Percentiles rank a stretch among this genome's conserved stretches.
Evolutionary conservation across 2,888 invertebrate species (phyloP).

Genomic region (Marasmarcha lunaedactyla): DNA sequence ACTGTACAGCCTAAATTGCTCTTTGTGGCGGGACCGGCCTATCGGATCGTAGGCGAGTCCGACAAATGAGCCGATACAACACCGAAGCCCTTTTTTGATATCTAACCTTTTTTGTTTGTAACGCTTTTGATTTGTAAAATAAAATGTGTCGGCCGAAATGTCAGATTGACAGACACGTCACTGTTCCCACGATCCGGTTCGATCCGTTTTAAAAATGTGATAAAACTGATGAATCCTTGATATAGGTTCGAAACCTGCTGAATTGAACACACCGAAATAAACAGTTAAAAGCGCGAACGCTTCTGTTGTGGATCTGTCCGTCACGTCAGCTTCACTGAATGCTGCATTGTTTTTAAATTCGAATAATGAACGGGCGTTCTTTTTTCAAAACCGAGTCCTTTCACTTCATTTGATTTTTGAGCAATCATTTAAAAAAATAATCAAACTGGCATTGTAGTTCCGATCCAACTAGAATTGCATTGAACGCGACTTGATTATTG

Average conservation of each 20-base stretch:
- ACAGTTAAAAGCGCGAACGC: slow-evolving; percentile 41
- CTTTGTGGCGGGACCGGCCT: slow-evolving; percentile 39
- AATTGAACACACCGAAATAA: slow-evolving; percentile 40
- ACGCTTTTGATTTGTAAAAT: background rate
- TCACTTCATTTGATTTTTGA: slow-evolving; percentile 57
- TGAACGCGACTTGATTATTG: slow-evolving; percentile 18
- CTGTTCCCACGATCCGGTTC: slow-evolving; percentile 32
- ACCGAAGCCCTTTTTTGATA: slow-evolving; percentile 13
- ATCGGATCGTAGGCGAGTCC: slow-evolving; percentile 40
- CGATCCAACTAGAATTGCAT: slow-evolving; percentile 27
- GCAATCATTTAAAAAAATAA: slow-evolving; percentile 28
- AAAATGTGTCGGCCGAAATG: slow-evolving; percentile 22
- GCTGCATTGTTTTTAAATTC: slow-evolving; percentile 61
- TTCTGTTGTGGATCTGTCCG: slow-evolving; percentile 38
- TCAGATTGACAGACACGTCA: slow-evolving; percentile 26
- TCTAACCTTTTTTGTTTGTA: slow-evolving; percentile 3
- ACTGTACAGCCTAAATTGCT: slow-evolving; percentile 59
- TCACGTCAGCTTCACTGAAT: slow-evolving; percentile 55
- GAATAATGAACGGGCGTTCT: slow-evolving; percentile 48
- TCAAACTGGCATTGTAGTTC: slow-evolving; percentile 20
- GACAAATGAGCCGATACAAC: slow-evolving; percentile 6
- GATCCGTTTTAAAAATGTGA: slow-evolving; percentile 36
- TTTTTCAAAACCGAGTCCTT: slow-evolving; percentile 52
- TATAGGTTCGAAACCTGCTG: slow-evolving; percentile 26
- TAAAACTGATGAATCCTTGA: slow-evolving; percentile 30